These are phyloP conservation scores for Spodoptera littoralis DNA, from an alignment of 2,888 invertebrate species.

Conservation along the genomic window DNA sequence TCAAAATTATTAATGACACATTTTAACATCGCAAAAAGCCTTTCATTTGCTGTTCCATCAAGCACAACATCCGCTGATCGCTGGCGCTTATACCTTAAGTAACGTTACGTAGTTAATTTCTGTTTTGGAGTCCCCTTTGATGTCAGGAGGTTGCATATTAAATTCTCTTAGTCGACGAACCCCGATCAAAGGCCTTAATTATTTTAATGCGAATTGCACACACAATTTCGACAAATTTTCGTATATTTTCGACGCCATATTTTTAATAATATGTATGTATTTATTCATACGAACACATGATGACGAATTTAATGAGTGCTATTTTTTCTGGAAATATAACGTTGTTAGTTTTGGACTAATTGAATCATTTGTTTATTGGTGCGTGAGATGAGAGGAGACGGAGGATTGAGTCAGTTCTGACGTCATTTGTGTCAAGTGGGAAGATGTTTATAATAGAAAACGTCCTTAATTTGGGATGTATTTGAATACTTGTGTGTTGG, in stretches of 20 bases:
- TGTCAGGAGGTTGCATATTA: conserved; percentile 78
- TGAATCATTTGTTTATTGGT: conserved; percentile 20
- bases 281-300: conserved; percentile 7
- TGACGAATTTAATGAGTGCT: conserved; percentile 39
- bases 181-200: conserved; percentile 78
- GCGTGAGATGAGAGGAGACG: conserved; percentile 11
- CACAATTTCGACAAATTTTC: conserved; percentile 59
- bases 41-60: conserved; percentile 22
- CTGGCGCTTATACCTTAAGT: conserved; percentile 44
- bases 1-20: not conserved
- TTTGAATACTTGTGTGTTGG: no score
- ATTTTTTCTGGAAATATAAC: conserved; percentile 25
- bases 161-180: conserved; percentile 75
- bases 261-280: conserved; percentile 36
- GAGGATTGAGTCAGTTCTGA: conserved; percentile 21
- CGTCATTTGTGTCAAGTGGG: conserved; percentile 15
- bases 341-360: conserved; percentile 27
- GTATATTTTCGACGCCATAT: conserved; percentile 53
- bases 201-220: conserved; percentile 65
- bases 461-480: no score
- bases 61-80: conserved; percentile 27
- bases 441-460: not conserved
- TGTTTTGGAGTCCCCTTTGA: conserved; percentile 77
- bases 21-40: not conserved
- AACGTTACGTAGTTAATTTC: conserved; percentile 71